These are phyloP conservation scores for Drosophila parthenogenetica DNA, from an alignment of 2,888 invertebrate species.

Conservation along the genomic window DNA sequence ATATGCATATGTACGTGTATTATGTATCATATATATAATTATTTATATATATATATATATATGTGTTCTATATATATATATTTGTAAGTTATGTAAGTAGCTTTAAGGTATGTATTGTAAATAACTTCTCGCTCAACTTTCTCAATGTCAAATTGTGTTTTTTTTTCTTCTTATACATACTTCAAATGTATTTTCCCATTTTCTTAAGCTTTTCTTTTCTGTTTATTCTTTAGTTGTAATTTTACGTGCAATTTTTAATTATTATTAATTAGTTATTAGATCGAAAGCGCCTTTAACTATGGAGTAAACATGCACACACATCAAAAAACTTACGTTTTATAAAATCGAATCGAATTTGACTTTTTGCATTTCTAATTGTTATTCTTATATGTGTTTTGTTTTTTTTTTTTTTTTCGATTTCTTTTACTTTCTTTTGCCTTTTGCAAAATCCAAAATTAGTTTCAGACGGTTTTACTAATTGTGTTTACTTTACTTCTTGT, in stretches of 20 bases:
- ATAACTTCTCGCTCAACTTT: conserved; percentile 58
- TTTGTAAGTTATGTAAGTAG: conserved; percentile 66
- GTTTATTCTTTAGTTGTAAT: conserved; percentile 35
- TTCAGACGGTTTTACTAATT: conserved; percentile 49
- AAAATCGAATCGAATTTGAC: conserved; percentile 56
- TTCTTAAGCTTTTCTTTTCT: conserved; percentile 17
- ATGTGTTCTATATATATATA: conserved; percentile 35
- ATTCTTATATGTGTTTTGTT: conserved; percentile 10
- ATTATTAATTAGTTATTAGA: conserved; percentile 26
- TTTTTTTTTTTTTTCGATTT: conserved; percentile 6
- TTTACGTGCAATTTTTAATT: conserved; percentile 54
- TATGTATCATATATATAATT: conserved; percentile 1
- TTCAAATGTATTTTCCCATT: conserved; percentile 40
- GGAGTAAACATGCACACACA: conserved; percentile 72
- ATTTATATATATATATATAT: conserved; percentile 21
- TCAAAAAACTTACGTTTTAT: conserved; percentile 51
- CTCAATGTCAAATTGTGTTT: conserved; percentile 32
- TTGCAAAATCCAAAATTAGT: conserved; percentile 22
- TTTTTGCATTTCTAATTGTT: conserved; percentile 32
- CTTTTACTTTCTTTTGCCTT: background rate
- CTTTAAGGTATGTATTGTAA: conserved; percentile 70
- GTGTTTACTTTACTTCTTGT: conserved; percentile 23
- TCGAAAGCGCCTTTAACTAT: conserved; percentile 74
- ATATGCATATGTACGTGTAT: conserved; percentile 28
- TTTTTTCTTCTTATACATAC: conserved; percentile 30